Conservation (phyloP, 2,888 invertebrate genomes). For the Lissonota sp. region DNA sequence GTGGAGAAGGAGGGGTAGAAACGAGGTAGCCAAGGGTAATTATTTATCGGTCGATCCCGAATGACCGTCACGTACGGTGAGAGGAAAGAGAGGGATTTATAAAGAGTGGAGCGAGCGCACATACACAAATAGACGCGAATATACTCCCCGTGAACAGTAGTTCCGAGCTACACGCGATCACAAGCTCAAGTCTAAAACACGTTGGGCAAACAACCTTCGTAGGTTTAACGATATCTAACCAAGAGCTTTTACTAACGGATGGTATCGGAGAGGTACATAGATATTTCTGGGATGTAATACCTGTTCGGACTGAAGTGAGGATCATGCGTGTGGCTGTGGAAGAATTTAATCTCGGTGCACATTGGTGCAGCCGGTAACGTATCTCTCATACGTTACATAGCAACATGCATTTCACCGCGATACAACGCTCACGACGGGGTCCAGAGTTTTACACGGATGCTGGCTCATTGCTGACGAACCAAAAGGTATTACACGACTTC, state of each 20-base stretch:
- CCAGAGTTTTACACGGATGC: constrained; percentile 19
- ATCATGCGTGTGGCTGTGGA: constrained; percentile 42
- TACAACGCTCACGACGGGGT: constrained; percentile 26
- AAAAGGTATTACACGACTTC: constrained; percentile 11
- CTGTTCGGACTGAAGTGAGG: neutral
- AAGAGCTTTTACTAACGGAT: constrained; percentile 1
- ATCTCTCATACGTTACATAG: constrained; percentile 30
- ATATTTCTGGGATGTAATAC: constrained; percentile 6
- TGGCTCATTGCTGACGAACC: neutral
- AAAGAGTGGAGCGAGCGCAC: constrained; percentile 24
- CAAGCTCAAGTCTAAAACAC: constrained; percentile 10
- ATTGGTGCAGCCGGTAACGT: constrained; percentile 3
- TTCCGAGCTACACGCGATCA: too few species aligned
- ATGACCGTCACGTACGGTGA: constrained; percentile 76
- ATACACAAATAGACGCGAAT: constrained; percentile 27
- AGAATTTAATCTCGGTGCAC: constrained; percentile 40
- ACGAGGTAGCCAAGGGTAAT: constrained; percentile 72
- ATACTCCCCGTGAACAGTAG: constrained; percentile 3
- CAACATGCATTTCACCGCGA: constrained; percentile 34
- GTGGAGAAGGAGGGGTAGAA: constrained; percentile 23
- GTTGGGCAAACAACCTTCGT: constrained; percentile 10
- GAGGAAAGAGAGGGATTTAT: constrained; percentile 32
- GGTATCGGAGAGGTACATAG: constrained; percentile 15
- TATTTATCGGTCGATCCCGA: constrained; percentile 77
- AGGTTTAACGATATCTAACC: neutral